Percentiles rank a stretch among this genome's conserved stretches.
Conservation (phyloP, 2,113 vertebrate genomes). For the Diglossa brunneiventris region DNA sequence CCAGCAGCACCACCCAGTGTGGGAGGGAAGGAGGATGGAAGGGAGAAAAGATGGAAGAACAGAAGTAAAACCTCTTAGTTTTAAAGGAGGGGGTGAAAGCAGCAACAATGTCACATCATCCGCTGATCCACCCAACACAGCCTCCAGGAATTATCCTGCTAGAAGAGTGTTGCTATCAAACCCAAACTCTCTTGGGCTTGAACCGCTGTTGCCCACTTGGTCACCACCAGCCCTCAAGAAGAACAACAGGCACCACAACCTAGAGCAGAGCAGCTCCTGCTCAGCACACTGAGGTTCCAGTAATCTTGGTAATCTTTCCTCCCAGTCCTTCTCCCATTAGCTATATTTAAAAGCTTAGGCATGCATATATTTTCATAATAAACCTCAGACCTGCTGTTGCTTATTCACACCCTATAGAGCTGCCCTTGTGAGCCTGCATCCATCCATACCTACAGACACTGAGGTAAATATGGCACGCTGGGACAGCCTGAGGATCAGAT, state of each 20-base stretch:
- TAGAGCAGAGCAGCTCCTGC: not conserved
- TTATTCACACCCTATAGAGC: not conserved
- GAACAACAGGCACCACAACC: not conserved
- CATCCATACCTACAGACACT: accelerated
- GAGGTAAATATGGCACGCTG: not conserved
- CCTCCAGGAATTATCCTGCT: not conserved
- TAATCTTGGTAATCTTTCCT: not conserved
- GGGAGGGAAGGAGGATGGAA: not conserved
- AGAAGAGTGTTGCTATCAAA: not conserved
- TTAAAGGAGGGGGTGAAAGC: not conserved
- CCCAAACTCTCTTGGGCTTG: not conserved
- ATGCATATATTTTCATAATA: slow-evolving; percentile 34
- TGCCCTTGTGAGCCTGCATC: not conserved
- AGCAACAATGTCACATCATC: accelerated
- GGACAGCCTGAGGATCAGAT: not conserved
- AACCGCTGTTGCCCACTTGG: not conserved
- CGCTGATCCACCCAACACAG: not conserved
- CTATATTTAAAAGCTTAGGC: slow-evolving; percentile 24
- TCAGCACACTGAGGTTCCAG: not conserved
- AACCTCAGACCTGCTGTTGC: not conserved
- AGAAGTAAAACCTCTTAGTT: not conserved
- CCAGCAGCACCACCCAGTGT: accelerated
- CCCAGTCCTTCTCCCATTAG: not conserved
- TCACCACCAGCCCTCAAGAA: not conserved
- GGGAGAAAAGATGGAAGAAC: not conserved